phyloP scores from a whole-genome alignment of 2,888 invertebrate genomes.

The Drosophila neotestacea region DNA sequence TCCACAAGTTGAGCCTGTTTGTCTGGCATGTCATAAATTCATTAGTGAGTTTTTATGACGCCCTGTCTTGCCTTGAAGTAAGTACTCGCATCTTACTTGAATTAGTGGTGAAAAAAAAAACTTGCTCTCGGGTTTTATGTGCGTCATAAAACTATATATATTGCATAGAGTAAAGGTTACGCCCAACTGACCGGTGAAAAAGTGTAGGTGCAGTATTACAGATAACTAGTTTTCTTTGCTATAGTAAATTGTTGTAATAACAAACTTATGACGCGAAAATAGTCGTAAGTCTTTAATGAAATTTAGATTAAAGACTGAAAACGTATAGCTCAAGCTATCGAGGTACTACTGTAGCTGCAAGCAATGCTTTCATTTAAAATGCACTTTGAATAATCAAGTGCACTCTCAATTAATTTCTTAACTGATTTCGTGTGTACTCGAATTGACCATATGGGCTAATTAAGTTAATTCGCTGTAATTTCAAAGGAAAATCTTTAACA shows the following conservation, averaged over 20 bases:
- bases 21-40: slow-evolving; percentile 56
- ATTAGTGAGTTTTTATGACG: slow-evolving; percentile 53
- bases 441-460: slow-evolving; percentile 28
- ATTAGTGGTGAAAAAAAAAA: slow-evolving; percentile 15
- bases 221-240: background rate
- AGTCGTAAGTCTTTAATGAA: background rate
- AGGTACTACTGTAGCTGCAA: background rate
- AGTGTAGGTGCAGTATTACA: background rate
- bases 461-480: slow-evolving; percentile 21
- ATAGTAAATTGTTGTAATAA: background rate
- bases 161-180: background rate
- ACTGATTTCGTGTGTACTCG: slow-evolving; percentile 2
- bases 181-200: slow-evolving; percentile 29
- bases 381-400: slow-evolving; percentile 19
- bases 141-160: slow-evolving; percentile 36
- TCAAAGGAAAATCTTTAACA: slow-evolving; percentile 1
- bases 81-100: slow-evolving; percentile 15
- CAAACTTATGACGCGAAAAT: background rate
- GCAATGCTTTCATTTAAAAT: slow-evolving; percentile 19
- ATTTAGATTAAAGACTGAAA: background rate
- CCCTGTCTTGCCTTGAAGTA: slow-evolving; percentile 15
- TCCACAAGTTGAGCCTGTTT: slow-evolving; percentile 29
- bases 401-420: slow-evolving; percentile 25
- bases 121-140: slow-evolving; percentile 25
- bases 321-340: background rate